Conservation (phyloP, 2,113 vertebrate species). For the Trinectes maculatus region DNA sequence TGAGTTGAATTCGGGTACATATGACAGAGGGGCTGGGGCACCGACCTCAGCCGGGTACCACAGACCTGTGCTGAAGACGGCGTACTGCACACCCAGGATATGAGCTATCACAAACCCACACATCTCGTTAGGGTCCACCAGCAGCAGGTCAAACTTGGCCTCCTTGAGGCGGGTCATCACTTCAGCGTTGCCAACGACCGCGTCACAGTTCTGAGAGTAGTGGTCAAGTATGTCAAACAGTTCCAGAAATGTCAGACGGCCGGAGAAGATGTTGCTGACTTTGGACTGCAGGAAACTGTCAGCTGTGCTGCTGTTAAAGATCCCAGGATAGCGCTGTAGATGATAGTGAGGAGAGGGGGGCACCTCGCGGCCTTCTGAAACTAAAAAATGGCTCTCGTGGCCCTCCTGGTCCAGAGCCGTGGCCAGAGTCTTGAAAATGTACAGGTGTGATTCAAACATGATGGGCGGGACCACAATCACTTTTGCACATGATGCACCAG, state of each 20-base stretch:
- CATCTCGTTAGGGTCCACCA: slow-evolving; percentile 99
- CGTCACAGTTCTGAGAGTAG: slow-evolving; percentile 96
- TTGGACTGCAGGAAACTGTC: slow-evolving; percentile 97
- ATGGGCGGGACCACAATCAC: slow-evolving; percentile 97
- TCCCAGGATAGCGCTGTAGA: slow-evolving; percentile 93
- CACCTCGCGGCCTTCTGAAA: slow-evolving; percentile 94
- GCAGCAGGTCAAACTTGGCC: slow-evolving; percentile 92
- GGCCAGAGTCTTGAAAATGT: slow-evolving; percentile 98
- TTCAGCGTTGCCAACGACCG: slow-evolving; percentile 88
- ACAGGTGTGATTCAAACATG: slow-evolving; percentile 99
- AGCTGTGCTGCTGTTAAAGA: slow-evolving; percentile 95
- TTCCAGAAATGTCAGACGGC: slow-evolving; percentile 91
- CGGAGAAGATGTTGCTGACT: slow-evolving; percentile 97
- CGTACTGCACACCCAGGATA: slow-evolving; percentile 92
- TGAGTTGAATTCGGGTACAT: slow-evolving; percentile 98
- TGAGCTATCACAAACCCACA: slow-evolving; percentile 98
- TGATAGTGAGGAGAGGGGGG: slow-evolving; percentile 88
- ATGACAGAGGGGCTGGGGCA: slow-evolving; percentile 93
- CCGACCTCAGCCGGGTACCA: slow-evolving; percentile 99
- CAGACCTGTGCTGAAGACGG: slow-evolving; percentile 96
- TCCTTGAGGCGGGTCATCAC: slow-evolving; percentile 88
- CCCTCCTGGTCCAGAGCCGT: slow-evolving; percentile 91
- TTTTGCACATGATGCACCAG: slow-evolving; percentile 87
- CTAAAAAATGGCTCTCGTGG: slow-evolving; percentile 92
- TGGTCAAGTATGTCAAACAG: slow-evolving; percentile 97